These are phyloP conservation scores for Apamea sordens DNA, from an alignment of 2,888 invertebrate genomes.

Conservation along the genomic window DNA sequence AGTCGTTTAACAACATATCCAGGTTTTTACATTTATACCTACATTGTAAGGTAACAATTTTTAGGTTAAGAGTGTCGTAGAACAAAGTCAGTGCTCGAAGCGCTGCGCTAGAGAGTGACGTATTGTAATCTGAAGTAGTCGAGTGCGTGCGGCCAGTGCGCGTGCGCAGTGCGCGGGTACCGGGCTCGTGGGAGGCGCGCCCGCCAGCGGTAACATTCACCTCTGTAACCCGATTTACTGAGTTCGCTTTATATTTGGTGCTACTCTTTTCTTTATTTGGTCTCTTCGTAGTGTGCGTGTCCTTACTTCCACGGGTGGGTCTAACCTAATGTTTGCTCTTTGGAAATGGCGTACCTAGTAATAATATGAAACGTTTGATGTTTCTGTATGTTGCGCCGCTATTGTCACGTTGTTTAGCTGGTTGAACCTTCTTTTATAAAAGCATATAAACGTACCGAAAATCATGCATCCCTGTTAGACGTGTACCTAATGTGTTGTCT, in stretches of 20 bases:
- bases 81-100: background rate
- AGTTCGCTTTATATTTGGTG: slow-evolving; percentile 56
- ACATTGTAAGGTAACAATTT: slow-evolving; percentile 70
- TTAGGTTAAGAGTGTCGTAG: slow-evolving; percentile 39
- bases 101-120: background rate
- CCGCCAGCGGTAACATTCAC: slow-evolving; percentile 67
- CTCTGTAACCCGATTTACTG: slow-evolving; percentile 58
- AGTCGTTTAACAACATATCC: slow-evolving; percentile 56
- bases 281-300: slow-evolving; percentile 27
- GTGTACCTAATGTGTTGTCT: slow-evolving; percentile 6
- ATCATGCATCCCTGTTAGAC: slow-evolving; percentile 4
- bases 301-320: background rate
- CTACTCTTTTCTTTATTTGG: slow-evolving; percentile 41
- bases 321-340: background rate
- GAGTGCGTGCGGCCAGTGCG: background rate
- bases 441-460: slow-evolving; percentile 37
- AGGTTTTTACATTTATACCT: slow-evolving; percentile 73
- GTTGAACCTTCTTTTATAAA: background rate
- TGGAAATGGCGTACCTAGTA: slow-evolving; percentile 7
- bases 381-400: slow-evolving; percentile 34
- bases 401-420: slow-evolving; percentile 1
- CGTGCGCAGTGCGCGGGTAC: slow-evolving; percentile 16
- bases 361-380: slow-evolving; percentile 7
- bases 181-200: slow-evolving; percentile 60
- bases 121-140: background rate